Base-by-base conservation (phyloP, 2,888 invertebrate species). In the Hydrotaea cyrtoneurina region DNA sequence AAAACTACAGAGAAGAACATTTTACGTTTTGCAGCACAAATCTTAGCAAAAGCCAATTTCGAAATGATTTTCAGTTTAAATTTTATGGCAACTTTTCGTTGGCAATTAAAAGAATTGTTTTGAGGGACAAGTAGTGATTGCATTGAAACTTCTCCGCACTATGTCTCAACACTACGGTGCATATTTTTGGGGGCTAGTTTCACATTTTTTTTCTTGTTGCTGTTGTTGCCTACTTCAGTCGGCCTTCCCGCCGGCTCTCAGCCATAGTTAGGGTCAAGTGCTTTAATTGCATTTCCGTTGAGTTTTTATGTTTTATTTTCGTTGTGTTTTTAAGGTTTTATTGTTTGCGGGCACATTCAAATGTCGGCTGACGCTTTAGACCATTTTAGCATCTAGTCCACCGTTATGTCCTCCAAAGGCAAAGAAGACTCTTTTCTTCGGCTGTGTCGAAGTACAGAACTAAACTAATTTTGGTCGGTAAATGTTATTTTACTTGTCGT, bases 221-320 rank as follows among this genome's bases (percentile, higher is more conserved):
- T 50, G 2, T 15, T n/a, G 1, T 50, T 15, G n/a, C n/a, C n/a
- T n/a, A n/a, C n/a, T n/a, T n/a, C n/a, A n/a, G n/a, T n/a, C n/a
- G n/a, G n/a, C n/a, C n/a, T n/a, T n/a, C n/a, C n/a, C n/a, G n/a
- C n/a, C n/a, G n/a, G n/a, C n/a, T 2, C 39, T 50, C 50, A 50
- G 15, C 50, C 36, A 5, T 3, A 17, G 17, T 57, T 57, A 23
- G 31, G 85, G 85, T 85, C 79, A 79, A 79, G 79, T 85, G 73
- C 76, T 69, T 85, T 85, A 85, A 85, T 85, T 85, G 85, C 82
- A 85, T 85, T 85, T 85, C 81, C 81, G 78, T 79, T 76, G 76
- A 82, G 78, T 79, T 79, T 80, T 15, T 79, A 76, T 66, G 55
- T 77, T 83, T 66, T 78, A n/a, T 23, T 46, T 55, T 78, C 17